phyloP scores from a whole-genome alignment of 2,113 vertebrate genomes.

The Bufo bufo region DNA sequence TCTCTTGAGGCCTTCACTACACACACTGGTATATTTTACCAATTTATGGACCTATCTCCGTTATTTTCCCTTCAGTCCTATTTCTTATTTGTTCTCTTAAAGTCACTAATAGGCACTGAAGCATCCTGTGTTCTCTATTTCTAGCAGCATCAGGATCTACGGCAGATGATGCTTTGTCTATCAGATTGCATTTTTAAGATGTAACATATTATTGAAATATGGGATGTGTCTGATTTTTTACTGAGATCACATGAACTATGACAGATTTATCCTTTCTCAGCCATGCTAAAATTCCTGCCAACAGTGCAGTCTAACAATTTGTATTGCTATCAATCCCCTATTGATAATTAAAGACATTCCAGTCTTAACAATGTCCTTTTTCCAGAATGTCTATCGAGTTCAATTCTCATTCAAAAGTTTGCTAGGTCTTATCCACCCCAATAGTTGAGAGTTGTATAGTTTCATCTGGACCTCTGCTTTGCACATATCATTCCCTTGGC shows the following conservation, averaged over 20 bases:
- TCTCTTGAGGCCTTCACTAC: conserved; percentile 28
- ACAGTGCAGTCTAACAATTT: background rate
- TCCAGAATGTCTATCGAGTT: too few species aligned
- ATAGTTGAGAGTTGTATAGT: too few species aligned
- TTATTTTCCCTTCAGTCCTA: conserved; percentile 18
- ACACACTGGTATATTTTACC: conserved; percentile 7
- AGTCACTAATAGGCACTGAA: conserved; percentile 25
- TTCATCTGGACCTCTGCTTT: too few species aligned
- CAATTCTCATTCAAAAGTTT: too few species aligned
- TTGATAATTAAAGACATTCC: background rate
- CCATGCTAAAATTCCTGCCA: background rate
- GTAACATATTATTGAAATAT: background rate
- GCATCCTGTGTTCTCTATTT: conserved; percentile 35
- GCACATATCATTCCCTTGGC: too few species aligned
- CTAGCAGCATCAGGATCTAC: conserved; percentile 23
- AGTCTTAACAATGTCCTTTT: too few species aligned
- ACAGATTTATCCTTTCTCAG: conserved; percentile 5
- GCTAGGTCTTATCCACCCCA: too few species aligned
- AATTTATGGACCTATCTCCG: conserved; percentile 38
- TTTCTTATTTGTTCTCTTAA: conserved; percentile 29
- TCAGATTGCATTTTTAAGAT: background rate
- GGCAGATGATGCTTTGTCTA: conserved; percentile 42
- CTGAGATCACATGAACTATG: background rate
- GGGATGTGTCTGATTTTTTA: background rate
- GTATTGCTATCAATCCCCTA: background rate